Conservation (phyloP, 2,888 invertebrate species). For the Dryococelus australis region DNA sequence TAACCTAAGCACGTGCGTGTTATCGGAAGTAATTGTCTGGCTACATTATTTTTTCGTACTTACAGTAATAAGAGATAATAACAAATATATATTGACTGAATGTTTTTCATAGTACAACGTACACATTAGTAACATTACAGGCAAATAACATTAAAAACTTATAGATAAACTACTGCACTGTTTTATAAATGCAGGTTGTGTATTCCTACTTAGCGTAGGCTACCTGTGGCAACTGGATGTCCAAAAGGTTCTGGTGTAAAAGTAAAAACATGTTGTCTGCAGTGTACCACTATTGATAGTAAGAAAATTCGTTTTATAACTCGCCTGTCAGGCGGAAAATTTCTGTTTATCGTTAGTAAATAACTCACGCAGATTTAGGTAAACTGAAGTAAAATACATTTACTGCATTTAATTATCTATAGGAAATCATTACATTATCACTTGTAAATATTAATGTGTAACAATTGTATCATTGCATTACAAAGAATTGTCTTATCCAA, state of each 20-base stretch:
- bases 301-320: too few species aligned
- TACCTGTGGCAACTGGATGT: too few species aligned
- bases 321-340: too few species aligned
- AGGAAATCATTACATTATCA: not conserved
- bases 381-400: not conserved
- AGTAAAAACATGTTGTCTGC: too few species aligned
- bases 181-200: not conserved
- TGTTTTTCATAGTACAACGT: too few species aligned
- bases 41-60: not conserved
- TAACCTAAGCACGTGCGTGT: too few species aligned
- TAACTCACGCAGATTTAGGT: not conserved
- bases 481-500: not conserved
- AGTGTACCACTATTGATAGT: not conserved
- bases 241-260: too few species aligned
- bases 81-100: not conserved
- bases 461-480: not conserved
- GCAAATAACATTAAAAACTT: too few species aligned
- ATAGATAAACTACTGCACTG: not conserved
- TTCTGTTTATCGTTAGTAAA: too few species aligned
- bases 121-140: too few species aligned
- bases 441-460: not conserved
- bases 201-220: not conserved
- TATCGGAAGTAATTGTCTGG: too few species aligned
- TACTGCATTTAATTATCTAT: not conserved
- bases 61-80: too few species aligned